A percentile compares a stretch with the other conserved stretches of the same genome.
These are phyloP conservation scores for Polymixis lichenea DNA, from an alignment of 2,888 invertebrate genomes.

Conservation along the genomic window DNA sequence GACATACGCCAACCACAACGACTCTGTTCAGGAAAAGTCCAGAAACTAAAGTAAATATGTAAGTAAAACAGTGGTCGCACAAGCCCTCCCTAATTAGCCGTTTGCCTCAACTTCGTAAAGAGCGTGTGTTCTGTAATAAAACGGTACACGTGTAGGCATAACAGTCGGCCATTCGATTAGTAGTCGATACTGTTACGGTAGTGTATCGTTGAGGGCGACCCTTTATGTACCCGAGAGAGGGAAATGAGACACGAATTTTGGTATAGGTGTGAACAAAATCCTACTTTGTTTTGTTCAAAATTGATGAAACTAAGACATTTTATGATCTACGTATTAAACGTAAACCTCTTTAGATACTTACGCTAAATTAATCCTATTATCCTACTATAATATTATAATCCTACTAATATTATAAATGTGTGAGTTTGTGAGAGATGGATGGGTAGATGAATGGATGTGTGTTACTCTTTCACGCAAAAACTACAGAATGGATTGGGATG, in stretches of 20 bases:
- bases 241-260: conserved; percentile 21
- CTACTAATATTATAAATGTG: no score
- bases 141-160: conserved; percentile 3
- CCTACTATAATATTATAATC: no score
- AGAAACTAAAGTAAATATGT: conserved; percentile 50
- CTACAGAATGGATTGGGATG: no score
- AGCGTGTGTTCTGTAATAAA: conserved; percentile 25
- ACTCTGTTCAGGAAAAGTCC: conserved; percentile 33
- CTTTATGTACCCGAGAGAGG: conserved; percentile 17
- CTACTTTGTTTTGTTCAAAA: background rate
- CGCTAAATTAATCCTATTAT: background rate
- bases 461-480: no score
- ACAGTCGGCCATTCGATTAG: conserved; percentile 72
- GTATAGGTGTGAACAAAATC: conserved; percentile 28
- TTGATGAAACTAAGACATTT: background rate
- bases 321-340: background rate
- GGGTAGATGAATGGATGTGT: no score
- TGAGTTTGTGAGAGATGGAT: no score
- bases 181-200: conserved; percentile 62
- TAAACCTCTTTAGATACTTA: background rate
- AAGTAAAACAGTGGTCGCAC: conserved; percentile 36
- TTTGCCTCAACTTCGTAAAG: conserved; percentile 36
- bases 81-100: conserved; percentile 45
- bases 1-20: conserved; percentile 29
- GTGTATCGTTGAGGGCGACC: conserved; percentile 49